phyloP scores from a whole-genome alignment of 2,113 vertebrate species.

The Shinisaurus crocodilurus region DNA sequence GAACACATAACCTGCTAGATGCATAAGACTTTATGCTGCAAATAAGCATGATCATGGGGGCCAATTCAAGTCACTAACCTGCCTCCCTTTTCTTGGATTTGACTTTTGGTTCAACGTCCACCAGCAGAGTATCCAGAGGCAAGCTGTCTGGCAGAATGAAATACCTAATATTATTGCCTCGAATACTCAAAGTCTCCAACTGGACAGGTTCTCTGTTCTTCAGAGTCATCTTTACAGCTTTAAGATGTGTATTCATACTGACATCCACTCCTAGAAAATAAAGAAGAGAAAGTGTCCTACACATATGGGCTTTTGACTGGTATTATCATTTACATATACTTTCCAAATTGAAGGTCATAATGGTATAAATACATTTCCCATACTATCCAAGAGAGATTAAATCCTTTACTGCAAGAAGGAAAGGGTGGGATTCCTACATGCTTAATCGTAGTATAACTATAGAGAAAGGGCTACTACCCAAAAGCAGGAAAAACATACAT shows the following conservation, averaged over 20 bases:
- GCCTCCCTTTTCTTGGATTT: conserved; percentile 99
- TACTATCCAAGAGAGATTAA: not conserved
- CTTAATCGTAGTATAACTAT: not conserved
- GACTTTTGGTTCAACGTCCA: conserved; percentile 98
- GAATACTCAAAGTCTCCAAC: conserved; percentile 95
- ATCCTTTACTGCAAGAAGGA: not conserved
- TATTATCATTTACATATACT: not conserved
- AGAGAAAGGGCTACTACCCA: not conserved
- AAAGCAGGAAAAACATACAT: not conserved
- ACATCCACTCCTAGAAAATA: conserved; percentile 89
- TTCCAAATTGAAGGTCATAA: not conserved
- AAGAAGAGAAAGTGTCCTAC: not conserved
- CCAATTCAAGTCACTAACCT: conserved; percentile 78
- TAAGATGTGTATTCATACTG: conserved; percentile 99
- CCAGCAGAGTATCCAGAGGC: conserved; percentile 95
- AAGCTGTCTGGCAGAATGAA: conserved; percentile 98
- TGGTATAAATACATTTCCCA: not conserved
- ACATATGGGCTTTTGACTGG: not conserved
- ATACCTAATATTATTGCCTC: conserved; percentile 98
- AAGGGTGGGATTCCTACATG: not conserved
- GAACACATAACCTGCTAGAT: accelerated
- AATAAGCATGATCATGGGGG: not conserved
- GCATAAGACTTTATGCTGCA: not conserved
- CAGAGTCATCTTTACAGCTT: conserved; percentile 98
- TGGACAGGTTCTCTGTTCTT: conserved; percentile 98